A percentile compares a stretch with the other conserved stretches of the same genome.
phyloP scores from a whole-genome alignment of 2,888 invertebrate genomes.

The Trichopoda pennipes region DNA sequence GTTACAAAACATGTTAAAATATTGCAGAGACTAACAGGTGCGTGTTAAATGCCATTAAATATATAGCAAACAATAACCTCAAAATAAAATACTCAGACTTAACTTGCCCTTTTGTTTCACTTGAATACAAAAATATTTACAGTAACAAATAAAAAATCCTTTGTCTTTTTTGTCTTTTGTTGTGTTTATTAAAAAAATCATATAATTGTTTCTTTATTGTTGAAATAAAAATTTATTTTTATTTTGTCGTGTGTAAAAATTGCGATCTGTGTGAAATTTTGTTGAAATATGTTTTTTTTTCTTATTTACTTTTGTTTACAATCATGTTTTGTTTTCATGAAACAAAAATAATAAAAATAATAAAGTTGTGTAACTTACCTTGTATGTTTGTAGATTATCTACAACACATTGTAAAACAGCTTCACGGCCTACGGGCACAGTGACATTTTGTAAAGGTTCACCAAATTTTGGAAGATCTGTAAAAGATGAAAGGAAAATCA shows the following conservation, averaged over 20 bases:
- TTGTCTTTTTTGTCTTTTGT: too few relatives aligned
- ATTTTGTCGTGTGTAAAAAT: conserved; percentile 1
- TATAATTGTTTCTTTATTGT: conserved; percentile 37
- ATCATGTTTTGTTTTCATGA: background rate
- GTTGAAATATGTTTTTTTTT: conserved; percentile 31
- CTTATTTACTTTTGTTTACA: background rate
- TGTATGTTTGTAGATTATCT: conserved; percentile 86
- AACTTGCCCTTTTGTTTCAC: background rate
- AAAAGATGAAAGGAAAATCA: conserved; percentile 57
- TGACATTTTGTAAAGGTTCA: conserved; percentile 85
- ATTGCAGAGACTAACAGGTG: conserved; percentile 51
- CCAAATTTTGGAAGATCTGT: conserved; percentile 86
- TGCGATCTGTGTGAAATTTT: conserved; percentile 48
- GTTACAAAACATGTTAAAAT: conserved; percentile 11
- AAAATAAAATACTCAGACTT: background rate
- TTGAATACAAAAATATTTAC: conserved; percentile 6
- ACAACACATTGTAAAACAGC: conserved; percentile 86
- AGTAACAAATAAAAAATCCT: conserved; percentile 24
- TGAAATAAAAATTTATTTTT: conserved; percentile 33
- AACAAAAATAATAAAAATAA: background rate
- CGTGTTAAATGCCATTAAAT: conserved; percentile 62
- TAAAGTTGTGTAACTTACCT: conserved; percentile 80
- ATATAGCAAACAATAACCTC: conserved; percentile 37
- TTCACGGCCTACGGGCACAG: conserved; percentile 86
- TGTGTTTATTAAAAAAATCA: background rate